Evolutionary conservation across 2,113 vertebrate genomes (phyloP).

Genomic region (Pungitius pungitius): DNA sequence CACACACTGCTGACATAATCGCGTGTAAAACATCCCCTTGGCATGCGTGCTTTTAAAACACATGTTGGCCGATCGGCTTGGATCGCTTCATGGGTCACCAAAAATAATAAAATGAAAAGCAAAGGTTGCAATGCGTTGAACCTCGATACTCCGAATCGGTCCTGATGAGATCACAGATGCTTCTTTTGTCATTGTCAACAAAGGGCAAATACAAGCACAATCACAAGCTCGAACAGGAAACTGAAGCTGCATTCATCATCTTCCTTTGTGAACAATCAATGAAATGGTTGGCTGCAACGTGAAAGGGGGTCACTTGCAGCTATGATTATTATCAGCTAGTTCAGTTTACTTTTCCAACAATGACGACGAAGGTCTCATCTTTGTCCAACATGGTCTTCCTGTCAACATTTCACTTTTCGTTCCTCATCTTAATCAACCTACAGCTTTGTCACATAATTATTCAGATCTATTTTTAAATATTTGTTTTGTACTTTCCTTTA

Average conservation of each 20-base stretch:
- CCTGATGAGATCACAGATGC: background rate
- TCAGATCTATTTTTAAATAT: background rate
- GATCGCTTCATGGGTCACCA: slow-evolving; percentile 3
- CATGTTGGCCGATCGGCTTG: slow-evolving; percentile 2
- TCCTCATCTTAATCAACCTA: background rate
- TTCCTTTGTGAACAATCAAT: slow-evolving; percentile 1
- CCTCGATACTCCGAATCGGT: background rate
- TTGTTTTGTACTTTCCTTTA: background rate
- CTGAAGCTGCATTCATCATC: background rate
- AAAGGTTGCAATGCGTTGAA: slow-evolving; percentile 2
- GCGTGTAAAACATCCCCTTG: background rate
- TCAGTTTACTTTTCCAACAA: background rate
- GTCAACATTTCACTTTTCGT: background rate
- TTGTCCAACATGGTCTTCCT: background rate
- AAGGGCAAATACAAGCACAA: slow-evolving; percentile 11
- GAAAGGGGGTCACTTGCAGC: background rate
- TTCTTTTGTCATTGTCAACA: background rate
- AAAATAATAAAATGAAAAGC: background rate
- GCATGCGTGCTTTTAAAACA: slow-evolving; percentile 1
- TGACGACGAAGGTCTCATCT: background rate
- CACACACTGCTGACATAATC: background rate
- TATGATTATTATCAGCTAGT: background rate
- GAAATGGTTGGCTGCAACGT: background rate
- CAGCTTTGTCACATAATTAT: background rate
- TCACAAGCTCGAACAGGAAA: background rate